A percentile compares a stretch with the other conserved stretches of the same genome.
These are phyloP conservation scores for Caradrina clavipalpis DNA, from an alignment of 2,888 invertebrate genomes.

Conservation along the genomic window DNA sequence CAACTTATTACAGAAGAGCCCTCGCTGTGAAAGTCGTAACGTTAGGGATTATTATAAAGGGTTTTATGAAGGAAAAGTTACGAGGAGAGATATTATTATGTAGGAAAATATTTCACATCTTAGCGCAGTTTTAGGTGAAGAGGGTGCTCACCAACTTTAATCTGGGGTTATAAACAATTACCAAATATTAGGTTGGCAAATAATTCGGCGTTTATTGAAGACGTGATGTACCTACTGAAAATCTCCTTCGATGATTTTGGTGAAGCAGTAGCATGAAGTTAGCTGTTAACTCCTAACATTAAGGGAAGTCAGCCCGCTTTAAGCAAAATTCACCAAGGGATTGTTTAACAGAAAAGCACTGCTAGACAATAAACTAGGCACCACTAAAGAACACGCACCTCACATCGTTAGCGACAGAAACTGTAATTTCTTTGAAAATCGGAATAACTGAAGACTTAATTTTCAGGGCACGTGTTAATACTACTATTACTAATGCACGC, in stretches of 20 bases:
- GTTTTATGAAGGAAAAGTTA: neutral
- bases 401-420: neutral
- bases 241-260: no score
- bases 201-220: no score
- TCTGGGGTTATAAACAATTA: neutral
- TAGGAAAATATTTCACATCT: neutral
- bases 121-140: neutral
- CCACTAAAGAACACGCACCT: no score
- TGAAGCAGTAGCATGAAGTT: no score
- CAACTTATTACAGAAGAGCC: neutral
- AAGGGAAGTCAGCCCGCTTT: no score
- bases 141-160: neutral
- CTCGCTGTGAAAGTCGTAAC: neutral
- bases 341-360: no score
- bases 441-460: slow-evolving; percentile 19
- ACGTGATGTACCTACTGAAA: no score
- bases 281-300: no score
- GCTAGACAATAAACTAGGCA: no score
- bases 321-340: no score
- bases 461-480: slow-evolving; percentile 39
- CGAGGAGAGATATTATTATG: neutral
- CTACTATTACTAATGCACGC: slow-evolving; percentile 50
- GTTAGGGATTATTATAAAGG: neutral
- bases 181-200: neutral
- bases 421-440: slow-evolving; percentile 7